These are phyloP conservation scores for Folsomia manolachei DNA, from an alignment of 2,888 invertebrate species.

Conservation along the genomic window DNA sequence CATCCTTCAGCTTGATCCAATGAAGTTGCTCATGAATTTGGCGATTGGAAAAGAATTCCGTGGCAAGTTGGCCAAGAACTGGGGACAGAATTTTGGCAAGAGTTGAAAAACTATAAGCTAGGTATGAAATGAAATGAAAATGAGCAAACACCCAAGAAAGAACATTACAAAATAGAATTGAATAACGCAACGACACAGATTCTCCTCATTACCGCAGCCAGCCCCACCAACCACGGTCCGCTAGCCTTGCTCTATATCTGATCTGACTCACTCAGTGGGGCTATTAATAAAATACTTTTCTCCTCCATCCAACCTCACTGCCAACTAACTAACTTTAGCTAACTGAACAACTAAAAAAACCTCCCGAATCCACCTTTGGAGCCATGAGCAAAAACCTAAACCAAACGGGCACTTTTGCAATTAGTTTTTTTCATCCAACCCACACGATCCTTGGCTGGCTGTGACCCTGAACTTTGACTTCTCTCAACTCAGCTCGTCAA, in stretches of 20 bases:
- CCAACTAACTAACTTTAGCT: neutral
- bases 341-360: neutral
- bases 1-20: too few species aligned
- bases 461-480: neutral
- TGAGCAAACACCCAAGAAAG: neutral
- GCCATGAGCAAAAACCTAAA: too few species aligned
- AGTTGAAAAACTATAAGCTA: neutral
- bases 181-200: neutral
- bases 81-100: neutral
- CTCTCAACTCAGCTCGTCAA: too few species aligned
- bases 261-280: constrained; percentile 3
- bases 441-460: neutral
- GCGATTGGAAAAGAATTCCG: neutral
- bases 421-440: too few species aligned
- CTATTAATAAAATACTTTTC: constrained; percentile 9
- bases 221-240: neutral
- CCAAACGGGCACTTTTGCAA: neutral
- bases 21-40: too few species aligned
- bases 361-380: neutral
- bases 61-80: neutral
- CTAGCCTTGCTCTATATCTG: constrained; percentile 18
- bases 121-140: neutral
- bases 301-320: neutral
- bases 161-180: too few species aligned
- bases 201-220: neutral